These are phyloP conservation scores for Gymnarchus niloticus DNA, from an alignment of 2,113 vertebrate genomes.

Conservation along the genomic window DNA sequence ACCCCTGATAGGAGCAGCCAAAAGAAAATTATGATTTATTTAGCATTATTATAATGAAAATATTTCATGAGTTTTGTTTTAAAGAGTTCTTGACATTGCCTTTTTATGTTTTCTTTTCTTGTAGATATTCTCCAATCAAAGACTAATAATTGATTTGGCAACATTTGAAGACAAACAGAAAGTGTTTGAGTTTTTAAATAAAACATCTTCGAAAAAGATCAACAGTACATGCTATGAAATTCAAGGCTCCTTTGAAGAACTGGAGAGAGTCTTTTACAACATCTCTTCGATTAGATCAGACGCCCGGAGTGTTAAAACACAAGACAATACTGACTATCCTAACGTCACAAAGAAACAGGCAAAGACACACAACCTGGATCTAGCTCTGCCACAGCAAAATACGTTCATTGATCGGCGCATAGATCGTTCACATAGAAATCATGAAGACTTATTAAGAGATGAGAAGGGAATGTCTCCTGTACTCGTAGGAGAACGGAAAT, in stretches of 20 bases:
- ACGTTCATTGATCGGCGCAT: background rate
- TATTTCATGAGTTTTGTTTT: background rate
- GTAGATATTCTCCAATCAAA: conserved; percentile 51
- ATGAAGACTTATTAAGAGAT: conserved; percentile 27
- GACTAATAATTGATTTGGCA: conserved; percentile 18
- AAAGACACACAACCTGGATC: background rate
- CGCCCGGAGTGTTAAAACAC: background rate
- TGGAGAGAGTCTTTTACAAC: conserved; percentile 1
- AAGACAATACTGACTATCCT: background rate
- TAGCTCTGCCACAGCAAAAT: background rate
- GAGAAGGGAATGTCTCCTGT: background rate
- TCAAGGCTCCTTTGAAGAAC: conserved; percentile 35
- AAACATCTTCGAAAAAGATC: fast-evolving
- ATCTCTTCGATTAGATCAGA: background rate
- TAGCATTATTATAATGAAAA: no score
- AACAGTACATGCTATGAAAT: conserved; percentile 11
- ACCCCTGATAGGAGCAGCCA: no score
- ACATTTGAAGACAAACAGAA: background rate
- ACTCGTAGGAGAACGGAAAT: background rate
- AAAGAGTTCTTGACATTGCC: background rate
- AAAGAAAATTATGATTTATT: no score
- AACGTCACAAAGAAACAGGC: background rate
- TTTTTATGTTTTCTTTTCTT: background rate
- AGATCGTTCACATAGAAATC: conserved; percentile 25
- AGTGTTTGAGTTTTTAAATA: conserved; percentile 6